phyloP scores from a whole-genome alignment of 2,113 vertebrate genomes.

The Burhinus bistriatus region DNA sequence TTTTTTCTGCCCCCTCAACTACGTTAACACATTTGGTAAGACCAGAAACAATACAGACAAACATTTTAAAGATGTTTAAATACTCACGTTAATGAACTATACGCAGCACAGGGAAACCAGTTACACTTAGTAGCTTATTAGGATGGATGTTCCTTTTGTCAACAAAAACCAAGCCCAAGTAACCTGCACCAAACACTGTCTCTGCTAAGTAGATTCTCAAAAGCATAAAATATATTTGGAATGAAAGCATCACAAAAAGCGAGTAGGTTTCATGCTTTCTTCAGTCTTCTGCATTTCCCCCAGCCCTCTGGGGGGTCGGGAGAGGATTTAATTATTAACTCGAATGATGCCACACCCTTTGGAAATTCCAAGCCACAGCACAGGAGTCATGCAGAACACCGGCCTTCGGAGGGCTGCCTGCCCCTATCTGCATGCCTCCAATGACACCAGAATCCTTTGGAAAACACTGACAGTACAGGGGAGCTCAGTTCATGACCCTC shows the following conservation, averaged over 20 bases:
- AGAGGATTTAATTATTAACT: not conserved
- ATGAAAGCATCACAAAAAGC: not conserved
- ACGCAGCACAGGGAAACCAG: not conserved
- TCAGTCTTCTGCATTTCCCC: not conserved
- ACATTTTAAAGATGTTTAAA: not conserved
- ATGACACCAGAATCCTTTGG: not conserved
- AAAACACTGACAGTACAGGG: fast-evolving
- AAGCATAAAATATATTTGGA: not conserved
- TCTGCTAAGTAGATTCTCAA: not conserved
- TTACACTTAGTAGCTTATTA: not conserved
- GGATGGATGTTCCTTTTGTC: not conserved
- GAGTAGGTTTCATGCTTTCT: not conserved
- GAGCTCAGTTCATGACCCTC: not conserved
- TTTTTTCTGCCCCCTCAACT: not conserved
- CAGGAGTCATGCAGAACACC: not conserved
- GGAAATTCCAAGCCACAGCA: not conserved
- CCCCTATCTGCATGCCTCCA: fast-evolving
- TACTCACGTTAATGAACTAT: not conserved
- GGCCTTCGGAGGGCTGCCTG: not conserved
- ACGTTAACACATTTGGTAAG: fast-evolving
- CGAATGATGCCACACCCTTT: not conserved
- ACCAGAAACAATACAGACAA: not conserved
- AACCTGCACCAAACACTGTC: not conserved
- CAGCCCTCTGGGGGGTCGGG: not conserved
- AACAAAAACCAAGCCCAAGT: not conserved